These are phyloP conservation scores for Phrynocephalus versicolor DNA, from an alignment of 2,113 vertebrate genomes.

Conservation along the genomic window DNA sequence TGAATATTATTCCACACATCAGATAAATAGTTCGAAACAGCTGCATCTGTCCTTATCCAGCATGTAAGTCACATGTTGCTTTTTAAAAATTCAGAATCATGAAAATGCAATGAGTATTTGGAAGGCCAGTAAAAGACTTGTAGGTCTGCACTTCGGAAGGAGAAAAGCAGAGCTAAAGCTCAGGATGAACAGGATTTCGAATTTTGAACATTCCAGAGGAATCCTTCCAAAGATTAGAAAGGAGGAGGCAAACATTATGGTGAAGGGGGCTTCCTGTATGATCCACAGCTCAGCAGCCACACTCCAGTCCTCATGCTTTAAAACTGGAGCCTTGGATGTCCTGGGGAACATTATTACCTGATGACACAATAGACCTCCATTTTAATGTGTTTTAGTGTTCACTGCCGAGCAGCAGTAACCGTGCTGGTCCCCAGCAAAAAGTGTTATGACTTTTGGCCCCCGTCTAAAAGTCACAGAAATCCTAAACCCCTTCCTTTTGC, in stretches of 20 bases:
- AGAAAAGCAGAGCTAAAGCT: not conserved
- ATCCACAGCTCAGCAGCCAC: not conserved
- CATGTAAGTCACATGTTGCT: not conserved
- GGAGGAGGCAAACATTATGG: not conserved
- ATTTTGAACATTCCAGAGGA: not conserved
- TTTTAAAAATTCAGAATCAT: not conserved
- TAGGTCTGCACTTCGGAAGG: not conserved
- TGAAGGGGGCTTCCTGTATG: not conserved
- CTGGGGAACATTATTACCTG: not conserved
- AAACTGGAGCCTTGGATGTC: not conserved
- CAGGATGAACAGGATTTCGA: not conserved
- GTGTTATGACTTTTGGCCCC: too few species aligned
- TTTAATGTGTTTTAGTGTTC: not conserved
- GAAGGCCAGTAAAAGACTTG: not conserved
- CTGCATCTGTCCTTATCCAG: not conserved
- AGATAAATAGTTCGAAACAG: not conserved
- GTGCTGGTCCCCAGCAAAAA: too few species aligned
- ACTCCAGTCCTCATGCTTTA: not conserved
- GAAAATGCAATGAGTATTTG: not conserved
- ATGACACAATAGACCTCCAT: not conserved
- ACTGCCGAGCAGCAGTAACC: not conserved
- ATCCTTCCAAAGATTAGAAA: not conserved
- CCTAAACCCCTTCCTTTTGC: not conserved
- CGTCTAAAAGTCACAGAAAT: too few species aligned
- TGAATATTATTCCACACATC: not conserved